These are phyloP conservation scores for Apodemus speciosus DNA, from an alignment of 2,113 vertebrate species.

Conservation along the genomic window DNA sequence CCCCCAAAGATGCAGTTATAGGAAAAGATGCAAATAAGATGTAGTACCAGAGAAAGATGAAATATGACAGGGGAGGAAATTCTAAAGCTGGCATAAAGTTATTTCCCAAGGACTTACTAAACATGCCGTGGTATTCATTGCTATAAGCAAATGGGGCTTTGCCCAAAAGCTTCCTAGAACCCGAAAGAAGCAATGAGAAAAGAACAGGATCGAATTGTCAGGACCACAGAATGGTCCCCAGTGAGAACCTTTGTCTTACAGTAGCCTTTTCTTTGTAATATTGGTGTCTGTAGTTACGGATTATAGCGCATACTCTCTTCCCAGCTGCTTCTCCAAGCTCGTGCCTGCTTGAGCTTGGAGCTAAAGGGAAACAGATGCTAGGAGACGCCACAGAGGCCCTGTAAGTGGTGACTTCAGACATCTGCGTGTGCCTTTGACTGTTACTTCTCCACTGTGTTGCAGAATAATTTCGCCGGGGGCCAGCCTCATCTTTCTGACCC, in stretches of 20 bases:
- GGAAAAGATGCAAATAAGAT: not conserved
- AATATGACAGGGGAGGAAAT: not conserved
- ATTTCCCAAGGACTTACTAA: not conserved
- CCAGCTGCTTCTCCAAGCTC: not conserved
- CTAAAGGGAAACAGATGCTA: not conserved
- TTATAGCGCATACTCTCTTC: not conserved
- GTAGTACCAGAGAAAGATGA: not conserved
- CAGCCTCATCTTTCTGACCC: not conserved
- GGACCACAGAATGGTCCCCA: not conserved
- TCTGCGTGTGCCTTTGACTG: accelerated
- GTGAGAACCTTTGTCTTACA: not conserved
- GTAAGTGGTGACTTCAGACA: accelerated
- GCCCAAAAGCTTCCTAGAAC: not conserved
- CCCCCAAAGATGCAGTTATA: not conserved
- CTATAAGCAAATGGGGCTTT: not conserved
- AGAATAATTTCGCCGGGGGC: accelerated
- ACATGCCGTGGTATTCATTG: not conserved
- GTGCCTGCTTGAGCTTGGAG: not conserved
- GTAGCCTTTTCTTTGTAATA: not conserved
- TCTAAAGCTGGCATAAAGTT: not conserved
- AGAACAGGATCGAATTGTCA: not conserved
- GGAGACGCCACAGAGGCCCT: too few relatives aligned
- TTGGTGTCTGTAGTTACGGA: not conserved
- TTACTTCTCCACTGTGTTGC: not conserved
- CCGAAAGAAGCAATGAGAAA: not conserved